These are phyloP conservation scores for Drosophila affinis DNA, from an alignment of 2,888 invertebrate species.

Conservation along the genomic window DNA sequence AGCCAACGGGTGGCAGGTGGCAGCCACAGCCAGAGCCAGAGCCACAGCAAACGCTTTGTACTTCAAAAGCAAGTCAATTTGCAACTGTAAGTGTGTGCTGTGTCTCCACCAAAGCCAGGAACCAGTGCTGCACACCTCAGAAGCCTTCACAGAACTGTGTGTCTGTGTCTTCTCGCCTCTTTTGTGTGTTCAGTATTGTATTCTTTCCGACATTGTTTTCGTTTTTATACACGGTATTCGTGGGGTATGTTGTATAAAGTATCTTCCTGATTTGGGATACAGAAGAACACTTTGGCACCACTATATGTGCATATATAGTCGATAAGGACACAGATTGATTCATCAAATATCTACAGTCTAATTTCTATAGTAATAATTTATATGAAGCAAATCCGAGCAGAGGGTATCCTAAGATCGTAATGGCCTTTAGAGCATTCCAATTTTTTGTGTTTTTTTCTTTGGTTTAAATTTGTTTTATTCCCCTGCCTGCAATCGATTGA, in stretches of 20 bases:
- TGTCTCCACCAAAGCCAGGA: constrained; percentile 12
- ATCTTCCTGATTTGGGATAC: too few species aligned
- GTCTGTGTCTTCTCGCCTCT: constrained; percentile 16
- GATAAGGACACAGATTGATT: too few species aligned
- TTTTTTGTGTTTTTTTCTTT: neutral
- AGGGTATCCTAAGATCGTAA: neutral
- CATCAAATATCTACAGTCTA: too few species aligned
- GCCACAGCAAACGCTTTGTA: constrained; percentile 66
- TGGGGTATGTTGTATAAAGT: neutral
- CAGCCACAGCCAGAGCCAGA: constrained; percentile 39
- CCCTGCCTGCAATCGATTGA: constrained; percentile 68
- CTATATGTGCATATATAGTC: too few species aligned
- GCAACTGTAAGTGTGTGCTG: constrained; percentile 40
- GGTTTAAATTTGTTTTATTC: constrained; percentile 64
- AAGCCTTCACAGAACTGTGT: constrained; percentile 17
- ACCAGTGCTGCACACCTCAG: constrained; percentile 11
- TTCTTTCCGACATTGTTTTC: constrained; percentile 47
- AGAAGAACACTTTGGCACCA: too few species aligned
- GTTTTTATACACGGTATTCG: constrained; percentile 28
- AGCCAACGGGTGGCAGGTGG: constrained; percentile 67
- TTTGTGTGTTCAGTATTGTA: constrained; percentile 16
- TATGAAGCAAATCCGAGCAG: neutral
- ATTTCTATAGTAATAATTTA: too few species aligned
- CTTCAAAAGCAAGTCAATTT: constrained; percentile 70
- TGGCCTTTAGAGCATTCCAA: neutral